Conservation (phyloP, 2,797 vertebrate genomes). For the Gastrophryne carolinensis region DNA sequence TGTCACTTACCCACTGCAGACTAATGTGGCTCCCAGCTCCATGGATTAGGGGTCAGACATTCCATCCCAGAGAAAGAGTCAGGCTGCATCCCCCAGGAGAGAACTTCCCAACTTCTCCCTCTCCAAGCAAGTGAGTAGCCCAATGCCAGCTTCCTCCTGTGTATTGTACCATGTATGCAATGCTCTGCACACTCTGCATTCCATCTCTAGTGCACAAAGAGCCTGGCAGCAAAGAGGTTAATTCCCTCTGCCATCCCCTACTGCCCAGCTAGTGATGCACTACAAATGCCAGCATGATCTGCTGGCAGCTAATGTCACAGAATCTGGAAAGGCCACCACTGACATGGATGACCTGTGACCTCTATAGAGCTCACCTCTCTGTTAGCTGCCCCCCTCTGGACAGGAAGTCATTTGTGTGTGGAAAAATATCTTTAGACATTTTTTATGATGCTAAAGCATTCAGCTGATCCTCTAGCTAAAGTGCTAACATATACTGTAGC, state of each 20-base stretch:
- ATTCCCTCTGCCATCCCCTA: no score
- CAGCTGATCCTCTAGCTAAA: no score
- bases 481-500: neutral
- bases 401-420: neutral
- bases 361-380: no score
- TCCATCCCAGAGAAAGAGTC: neutral
- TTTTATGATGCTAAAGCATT: no score
- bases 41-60: neutral
- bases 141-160: no score
- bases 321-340: no score
- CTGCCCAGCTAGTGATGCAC: no score
- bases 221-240: neutral
- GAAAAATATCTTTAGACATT: neutral
- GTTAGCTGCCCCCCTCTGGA: neutral
- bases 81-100: neutral
- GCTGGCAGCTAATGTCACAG: no score
- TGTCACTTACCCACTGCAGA: conserved; percentile 55
- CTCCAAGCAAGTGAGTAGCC: conserved; percentile 26
- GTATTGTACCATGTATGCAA: neutral
- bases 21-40: conserved; percentile 34
- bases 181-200: neutral
- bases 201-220: no score
- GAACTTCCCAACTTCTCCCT: neutral
- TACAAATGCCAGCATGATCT: no score
- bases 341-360: no score